Base-by-base conservation (phyloP, 2,113 vertebrate species). In the Pseudopodoces humilis region DNA sequence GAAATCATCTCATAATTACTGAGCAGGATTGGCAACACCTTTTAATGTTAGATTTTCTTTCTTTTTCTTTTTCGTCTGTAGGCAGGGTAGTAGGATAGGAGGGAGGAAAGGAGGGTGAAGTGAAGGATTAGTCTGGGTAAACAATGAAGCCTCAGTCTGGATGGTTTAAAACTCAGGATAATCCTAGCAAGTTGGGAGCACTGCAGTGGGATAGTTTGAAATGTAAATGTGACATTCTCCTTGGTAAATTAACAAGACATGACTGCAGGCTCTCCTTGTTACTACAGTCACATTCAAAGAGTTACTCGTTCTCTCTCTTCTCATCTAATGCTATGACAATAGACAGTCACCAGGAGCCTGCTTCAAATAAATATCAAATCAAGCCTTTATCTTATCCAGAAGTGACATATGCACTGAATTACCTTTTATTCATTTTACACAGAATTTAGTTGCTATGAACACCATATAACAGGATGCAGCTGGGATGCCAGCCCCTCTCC, bases 161-260 rank as follows among this genome's bases (percentile, higher is more conserved):
- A 27, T 94, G 92, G 85, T 81, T 97, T 96, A 92, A 96, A 97
- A 86, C 86, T 97, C 93, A 64, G 91, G 93, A 95, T 98, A 97
- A 97, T 98, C 88, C 91, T 96, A 41, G 59, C 74, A 94, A 93
- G 87, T 88, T 92, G 77, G 83, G 90, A 97, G 95, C 92, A 93
- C 93, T 97, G 88, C 92, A 93, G 74, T 78, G 69, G 92, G 93
- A 93, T 98, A 98, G 98, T 98, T 98, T 98, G 97, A 98, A 98
- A 98, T 98, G 97, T 97, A 98, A 98, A 96, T 97, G 98, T 98
- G 98, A 97, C 97, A 98, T 98, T 98, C 95, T 97, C 80, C 94
- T 97, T 21, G 31, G 95, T 80, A 98, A 98, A 98, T 98, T 98
- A 98, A 97, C 96, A 96, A 97, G 96, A 97, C 96, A 96, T 97